Conservation (phyloP, 2,113 vertebrate genomes). For the Eublepharis macularius region DNA sequence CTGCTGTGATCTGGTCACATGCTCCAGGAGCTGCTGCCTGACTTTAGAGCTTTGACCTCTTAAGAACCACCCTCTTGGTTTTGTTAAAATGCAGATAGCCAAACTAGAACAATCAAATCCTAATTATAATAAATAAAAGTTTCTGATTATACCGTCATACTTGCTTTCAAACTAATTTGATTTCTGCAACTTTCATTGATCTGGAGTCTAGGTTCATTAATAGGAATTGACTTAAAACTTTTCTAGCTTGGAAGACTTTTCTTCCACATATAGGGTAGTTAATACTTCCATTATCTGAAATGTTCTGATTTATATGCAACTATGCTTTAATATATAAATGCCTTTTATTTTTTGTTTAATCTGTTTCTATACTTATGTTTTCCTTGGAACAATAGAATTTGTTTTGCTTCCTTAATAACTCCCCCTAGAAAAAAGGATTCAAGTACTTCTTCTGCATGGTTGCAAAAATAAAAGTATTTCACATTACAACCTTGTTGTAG, state of each 20-base stretch:
- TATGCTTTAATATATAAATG: neutral
- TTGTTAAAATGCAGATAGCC: neutral
- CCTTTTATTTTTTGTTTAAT: neutral
- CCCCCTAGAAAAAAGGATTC: neutral
- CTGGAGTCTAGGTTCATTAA: neutral
- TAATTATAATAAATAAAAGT: neutral
- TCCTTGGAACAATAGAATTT: neutral
- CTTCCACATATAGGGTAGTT: no score
- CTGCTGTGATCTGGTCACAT: no score
- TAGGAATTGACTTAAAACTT: neutral
- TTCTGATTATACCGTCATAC: no score
- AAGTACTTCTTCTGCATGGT: neutral
- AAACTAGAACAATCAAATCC: neutral
- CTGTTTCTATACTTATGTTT: neutral
- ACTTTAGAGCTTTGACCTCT: neutral
- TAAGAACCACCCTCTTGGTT: neutral
- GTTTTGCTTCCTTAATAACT: neutral
- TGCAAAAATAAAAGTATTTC: neutral
- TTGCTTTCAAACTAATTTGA: neutral
- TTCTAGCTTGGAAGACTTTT: neutral
- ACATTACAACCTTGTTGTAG: neutral
- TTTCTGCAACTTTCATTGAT: neutral
- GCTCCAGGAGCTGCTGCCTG: no score
- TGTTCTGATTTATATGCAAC: neutral
- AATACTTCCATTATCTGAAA: neutral